Base-by-base conservation (phyloP, 2,888 invertebrate genomes). In the Cantharis rufa region DNA sequence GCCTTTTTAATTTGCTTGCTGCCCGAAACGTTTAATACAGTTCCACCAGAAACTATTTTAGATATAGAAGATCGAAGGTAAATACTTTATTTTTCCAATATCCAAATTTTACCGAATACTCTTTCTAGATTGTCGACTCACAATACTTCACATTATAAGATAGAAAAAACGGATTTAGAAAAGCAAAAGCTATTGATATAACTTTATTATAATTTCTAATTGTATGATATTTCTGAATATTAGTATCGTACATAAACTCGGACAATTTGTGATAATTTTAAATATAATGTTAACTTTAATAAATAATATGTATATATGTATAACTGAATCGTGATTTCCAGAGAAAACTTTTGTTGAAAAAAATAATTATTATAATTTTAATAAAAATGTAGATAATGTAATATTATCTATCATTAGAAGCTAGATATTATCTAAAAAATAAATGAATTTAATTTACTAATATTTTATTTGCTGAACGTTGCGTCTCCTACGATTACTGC, bases 1-100 rank as follows among this genome's bases (percentile, higher is more conserved):
- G 85, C 85, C 1, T 13, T 84, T 16, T 72, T 86, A 15, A 80
- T 88, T 15, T 76, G 86, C 9, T 84, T 85, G 4, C 76, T 89
- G 68, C 87, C 88, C 2, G 89, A 89, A 82, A 88, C 88, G 4
- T 84, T 84, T 76, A 86, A 84, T 7, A 73, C 72, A 24, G 86
- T 87, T 2, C 84, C 92, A 48, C 90, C 90, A 1, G 91, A 91
- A 74, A 90, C 90, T 9, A 84, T 92, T 75, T 89, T 89, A 77
- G 89, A 91, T 84, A 89, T 90, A n/a, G 89, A 89, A 80, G 77
- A 80, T 75, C 69, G 32, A 79, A 80, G 62, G 70, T 74, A 70
- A 48, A 7, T 28, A n/a, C 0, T 13, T n/a, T n/a, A 48, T 48
- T 48, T 48, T 13, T 32, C 13, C 13, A 13, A 0, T 32, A 0